A percentile compares a stretch with the other conserved stretches of the same genome.
Evolutionary conservation across 2,113 vertebrate species (phyloP).

Genomic region (Accipiter cooperii): DNA sequence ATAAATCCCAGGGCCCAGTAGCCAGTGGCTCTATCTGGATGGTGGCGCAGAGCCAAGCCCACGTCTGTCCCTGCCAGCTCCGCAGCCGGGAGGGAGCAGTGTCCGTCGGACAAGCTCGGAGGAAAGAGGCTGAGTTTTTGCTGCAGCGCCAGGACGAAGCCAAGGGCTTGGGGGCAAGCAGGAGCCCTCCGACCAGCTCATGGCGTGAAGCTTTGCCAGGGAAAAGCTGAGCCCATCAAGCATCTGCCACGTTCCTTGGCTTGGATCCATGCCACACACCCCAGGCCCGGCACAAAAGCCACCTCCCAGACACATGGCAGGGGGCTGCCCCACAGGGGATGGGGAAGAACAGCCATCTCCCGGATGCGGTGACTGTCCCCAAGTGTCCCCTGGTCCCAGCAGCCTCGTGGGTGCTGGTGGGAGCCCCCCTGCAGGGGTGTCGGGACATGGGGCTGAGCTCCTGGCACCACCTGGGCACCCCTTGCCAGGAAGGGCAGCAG

Average conservation of each 20-base stretch:
- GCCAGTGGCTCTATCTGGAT: neutral
- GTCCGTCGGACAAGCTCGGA: rapidly evolving
- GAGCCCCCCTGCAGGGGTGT: too few relatives aligned
- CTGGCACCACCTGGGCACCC: neutral
- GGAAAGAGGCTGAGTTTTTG: too few relatives aligned
- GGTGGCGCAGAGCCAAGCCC: neutral
- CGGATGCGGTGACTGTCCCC: too few relatives aligned
- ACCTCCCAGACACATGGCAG: too few relatives aligned
- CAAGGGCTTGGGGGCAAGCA: too few relatives aligned
- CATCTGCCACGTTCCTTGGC: neutral
- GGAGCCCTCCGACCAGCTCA: neutral
- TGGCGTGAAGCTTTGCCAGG: rapidly evolving
- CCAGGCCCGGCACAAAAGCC: neutral
- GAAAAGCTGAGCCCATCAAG: neutral
- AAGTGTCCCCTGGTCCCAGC: neutral
- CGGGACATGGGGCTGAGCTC: neutral
- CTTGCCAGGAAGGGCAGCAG: neutral
- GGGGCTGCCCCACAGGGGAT: neutral
- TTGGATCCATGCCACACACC: rapidly evolving
- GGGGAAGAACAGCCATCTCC: neutral
- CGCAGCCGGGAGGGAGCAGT: neutral
- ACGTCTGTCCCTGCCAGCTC: rapidly evolving
- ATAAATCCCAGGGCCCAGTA: too few relatives aligned
- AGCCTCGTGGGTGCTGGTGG: neutral
- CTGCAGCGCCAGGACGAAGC: neutral